Percentiles rank a stretch among this genome's conserved stretches.
phyloP scores from a whole-genome alignment of 2,888 invertebrate genomes.

The Gasteruption jaculator region DNA sequence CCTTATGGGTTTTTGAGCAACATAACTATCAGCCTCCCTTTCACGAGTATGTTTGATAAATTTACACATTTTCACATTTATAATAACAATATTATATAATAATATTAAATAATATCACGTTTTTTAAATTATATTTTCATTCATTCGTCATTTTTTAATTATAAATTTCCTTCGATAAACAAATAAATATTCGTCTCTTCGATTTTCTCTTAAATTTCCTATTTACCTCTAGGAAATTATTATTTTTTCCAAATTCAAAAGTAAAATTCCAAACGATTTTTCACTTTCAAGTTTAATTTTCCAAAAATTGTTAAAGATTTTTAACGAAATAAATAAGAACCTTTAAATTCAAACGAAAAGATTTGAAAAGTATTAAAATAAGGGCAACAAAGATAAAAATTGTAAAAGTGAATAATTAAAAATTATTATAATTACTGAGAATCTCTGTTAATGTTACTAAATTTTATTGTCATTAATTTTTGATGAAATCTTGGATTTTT shows the following conservation, averaged over 20 bases:
- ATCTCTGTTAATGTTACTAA: slow-evolving; percentile 6
- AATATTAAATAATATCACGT: slow-evolving; percentile 1
- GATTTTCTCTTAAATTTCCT: neutral
- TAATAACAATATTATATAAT: too few relatives aligned
- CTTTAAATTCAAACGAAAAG: too few relatives aligned
- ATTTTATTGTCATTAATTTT: neutral
- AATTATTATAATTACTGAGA: neutral
- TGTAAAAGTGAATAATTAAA: neutral
- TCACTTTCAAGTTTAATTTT: slow-evolving; percentile 6
- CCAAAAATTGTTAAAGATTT: too few relatives aligned
- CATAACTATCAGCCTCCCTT: slow-evolving; percentile 77
- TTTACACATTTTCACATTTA: too few relatives aligned
- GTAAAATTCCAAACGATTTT: neutral
- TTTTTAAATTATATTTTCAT: slow-evolving; percentile 1
- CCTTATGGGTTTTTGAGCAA: slow-evolving; percentile 83
- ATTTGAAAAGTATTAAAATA: too few relatives aligned
- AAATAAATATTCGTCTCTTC: neutral
- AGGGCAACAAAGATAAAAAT: too few relatives aligned
- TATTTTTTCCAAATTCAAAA: too few relatives aligned
- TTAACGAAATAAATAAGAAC: too few relatives aligned
- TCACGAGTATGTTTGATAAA: slow-evolving; percentile 68
- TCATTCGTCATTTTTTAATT: neutral
- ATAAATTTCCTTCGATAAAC: neutral
- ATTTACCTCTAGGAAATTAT: too few relatives aligned
- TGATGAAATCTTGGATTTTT: too few relatives aligned